These are phyloP conservation scores for Buathra laborator DNA, from an alignment of 2,888 invertebrate species.

Conservation along the genomic window DNA sequence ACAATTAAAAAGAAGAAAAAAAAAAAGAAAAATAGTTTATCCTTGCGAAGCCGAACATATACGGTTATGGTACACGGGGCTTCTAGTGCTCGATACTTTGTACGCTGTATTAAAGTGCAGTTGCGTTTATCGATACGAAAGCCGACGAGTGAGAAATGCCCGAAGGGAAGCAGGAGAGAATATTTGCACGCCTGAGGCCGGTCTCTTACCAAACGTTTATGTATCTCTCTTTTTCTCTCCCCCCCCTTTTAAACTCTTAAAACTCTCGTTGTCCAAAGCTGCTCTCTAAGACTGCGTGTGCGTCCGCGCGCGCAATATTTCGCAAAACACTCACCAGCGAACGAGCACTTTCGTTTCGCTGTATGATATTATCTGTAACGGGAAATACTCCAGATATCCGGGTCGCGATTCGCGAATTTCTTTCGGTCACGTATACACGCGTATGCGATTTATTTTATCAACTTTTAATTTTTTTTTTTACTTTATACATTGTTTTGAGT, in stretches of 20 bases:
- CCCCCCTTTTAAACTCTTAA: neutral
- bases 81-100: slow-evolving; percentile 22
- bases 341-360: neutral
- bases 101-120: slow-evolving; percentile 2
- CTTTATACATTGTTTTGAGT: neutral
- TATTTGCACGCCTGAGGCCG: slow-evolving; percentile 1
- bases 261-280: neutral
- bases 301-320: neutral
- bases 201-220: neutral
- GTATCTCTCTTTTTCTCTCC: neutral
- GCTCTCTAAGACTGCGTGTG: neutral
- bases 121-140: slow-evolving; percentile 14
- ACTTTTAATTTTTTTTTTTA: neutral
- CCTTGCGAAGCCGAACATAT: slow-evolving; percentile 24
- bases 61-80: slow-evolving; percentile 6
- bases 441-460: neutral
- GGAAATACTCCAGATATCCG: neutral
- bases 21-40: slow-evolving; percentile 25
- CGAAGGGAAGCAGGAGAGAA: slow-evolving; percentile 24
- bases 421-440: neutral
- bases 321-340: neutral
- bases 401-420: slow-evolving; percentile 5
- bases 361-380: neutral
- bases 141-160: slow-evolving; percentile 21
- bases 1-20: neutral